These are phyloP conservation scores for Irena cyanogastra DNA, from an alignment of 2,113 vertebrate genomes.

Conservation along the genomic window DNA sequence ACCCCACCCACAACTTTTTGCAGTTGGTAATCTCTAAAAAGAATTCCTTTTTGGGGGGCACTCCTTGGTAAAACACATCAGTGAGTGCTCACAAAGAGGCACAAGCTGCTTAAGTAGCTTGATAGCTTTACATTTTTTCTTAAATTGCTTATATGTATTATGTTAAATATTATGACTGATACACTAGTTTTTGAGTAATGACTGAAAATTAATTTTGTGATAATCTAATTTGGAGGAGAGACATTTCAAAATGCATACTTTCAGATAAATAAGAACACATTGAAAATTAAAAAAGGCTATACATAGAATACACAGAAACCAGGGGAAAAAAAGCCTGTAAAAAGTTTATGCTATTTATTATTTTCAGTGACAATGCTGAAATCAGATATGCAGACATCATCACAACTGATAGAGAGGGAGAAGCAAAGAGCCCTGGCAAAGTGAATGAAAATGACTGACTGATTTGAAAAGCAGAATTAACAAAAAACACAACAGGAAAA, in stretches of 20 bases:
- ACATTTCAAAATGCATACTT: background rate
- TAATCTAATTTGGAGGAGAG: background rate
- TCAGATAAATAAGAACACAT: background rate
- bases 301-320: background rate
- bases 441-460: background rate
- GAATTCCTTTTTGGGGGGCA: background rate
- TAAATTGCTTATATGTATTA: background rate
- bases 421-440: background rate
- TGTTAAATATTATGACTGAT: background rate
- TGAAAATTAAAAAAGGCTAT: background rate
- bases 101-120: background rate
- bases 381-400: background rate
- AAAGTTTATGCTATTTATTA: background rate
- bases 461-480: background rate
- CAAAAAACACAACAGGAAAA: background rate
- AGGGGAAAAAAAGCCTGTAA: background rate
- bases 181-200: background rate
- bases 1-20: background rate
- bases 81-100: background rate
- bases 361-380: background rate
- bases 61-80: background rate
- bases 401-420: background rate
- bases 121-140: background rate
- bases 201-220: background rate
- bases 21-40: background rate